Base-by-base conservation (phyloP, 2,113 vertebrate species). In the Odocoileus virginianus region DNA sequence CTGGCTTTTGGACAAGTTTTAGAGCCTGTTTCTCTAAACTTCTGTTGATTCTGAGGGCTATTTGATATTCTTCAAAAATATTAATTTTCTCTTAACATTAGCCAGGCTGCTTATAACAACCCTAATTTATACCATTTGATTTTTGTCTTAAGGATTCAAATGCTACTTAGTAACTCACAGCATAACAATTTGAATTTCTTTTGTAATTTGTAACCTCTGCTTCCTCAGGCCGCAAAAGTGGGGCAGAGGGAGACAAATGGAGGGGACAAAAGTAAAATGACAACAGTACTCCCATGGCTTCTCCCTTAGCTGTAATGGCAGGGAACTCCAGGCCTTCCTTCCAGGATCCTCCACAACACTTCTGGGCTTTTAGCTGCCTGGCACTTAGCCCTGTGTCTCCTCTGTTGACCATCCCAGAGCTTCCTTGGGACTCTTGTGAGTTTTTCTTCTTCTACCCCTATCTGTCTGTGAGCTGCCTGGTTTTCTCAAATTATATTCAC, bases 81-180 rank as follows among this genome's bases (percentile, higher is more conserved):
- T 60, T 87, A 27, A 58, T 57, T 85, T 89, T 96, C 85, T 8
- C 3, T 81, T 57, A 82, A 43, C 33, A 23, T 25, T 64, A 91
- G 30, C n/a, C 67, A 94, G 81, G 47, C 21, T 55, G 45, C 40
- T 88, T 91, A 27, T 87, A 54, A 79, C n/a, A 88, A 55, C 23
- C 1, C 54, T 83, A 67, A 81, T 36, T 93, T 94, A 47, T 50
- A 45, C 11, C 47, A 81, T 58, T 90, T 89, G 30, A 45, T 28
- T 87, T 95, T 95, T 89, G 79, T 91, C 92, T 93, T 96, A 21
- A 50, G 85, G 30, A 83, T 55, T 61, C 54, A 92, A 83, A 92
- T 86, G 55, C n/a, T 64, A 14, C 83, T 89, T 84, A 95, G 27
- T 87, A 57, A 89, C 17, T 96, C 6, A 60, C 4, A 54, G n/a